Conservation (phyloP, 1,140 invertebrate genomes). For the Trichonephila clavipes region DNA sequence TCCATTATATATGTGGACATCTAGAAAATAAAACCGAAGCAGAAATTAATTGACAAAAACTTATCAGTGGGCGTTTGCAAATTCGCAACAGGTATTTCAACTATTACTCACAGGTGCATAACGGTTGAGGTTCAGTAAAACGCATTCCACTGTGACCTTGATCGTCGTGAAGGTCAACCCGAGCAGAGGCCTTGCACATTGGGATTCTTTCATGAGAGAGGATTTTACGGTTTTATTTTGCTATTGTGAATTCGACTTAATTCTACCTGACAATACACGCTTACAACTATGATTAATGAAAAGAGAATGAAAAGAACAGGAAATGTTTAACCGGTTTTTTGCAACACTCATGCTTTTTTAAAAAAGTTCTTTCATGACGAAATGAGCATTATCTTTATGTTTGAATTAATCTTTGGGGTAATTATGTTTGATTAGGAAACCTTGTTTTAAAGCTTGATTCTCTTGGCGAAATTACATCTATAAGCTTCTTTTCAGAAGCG, state of each 20-base stretch:
- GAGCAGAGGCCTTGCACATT: neutral
- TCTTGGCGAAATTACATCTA: no score
- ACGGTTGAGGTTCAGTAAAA: slow-evolving; percentile 61
- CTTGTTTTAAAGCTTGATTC: no score
- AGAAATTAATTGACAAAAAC: neutral
- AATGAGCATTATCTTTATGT: neutral
- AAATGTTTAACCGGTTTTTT: slow-evolving; percentile 9
- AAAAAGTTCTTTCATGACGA: neutral
- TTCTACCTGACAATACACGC: neutral
- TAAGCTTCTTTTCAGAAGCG: no score
- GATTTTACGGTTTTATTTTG: neutral
- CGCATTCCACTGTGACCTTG: slow-evolving; percentile 51
- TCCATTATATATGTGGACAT: no score
- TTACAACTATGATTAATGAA: slow-evolving; percentile 6
- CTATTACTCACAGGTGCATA: slow-evolving; percentile 58
- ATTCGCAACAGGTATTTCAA: slow-evolving; percentile 42
- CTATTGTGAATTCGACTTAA: neutral
- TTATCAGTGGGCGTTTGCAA: neutral
- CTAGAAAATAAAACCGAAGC: neutral
- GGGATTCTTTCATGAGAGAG: neutral
- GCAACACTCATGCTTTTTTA: neutral
- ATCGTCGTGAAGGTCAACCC: slow-evolving; percentile 44
- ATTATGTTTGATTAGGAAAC: neutral
- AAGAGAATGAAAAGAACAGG: neutral
- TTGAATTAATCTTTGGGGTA: neutral